A percentile compares a stretch with the other conserved stretches of the same genome.
These are phyloP conservation scores for Acanthurus tractus DNA, from an alignment of 2,797 vertebrate genomes.

Conservation along the genomic window DNA sequence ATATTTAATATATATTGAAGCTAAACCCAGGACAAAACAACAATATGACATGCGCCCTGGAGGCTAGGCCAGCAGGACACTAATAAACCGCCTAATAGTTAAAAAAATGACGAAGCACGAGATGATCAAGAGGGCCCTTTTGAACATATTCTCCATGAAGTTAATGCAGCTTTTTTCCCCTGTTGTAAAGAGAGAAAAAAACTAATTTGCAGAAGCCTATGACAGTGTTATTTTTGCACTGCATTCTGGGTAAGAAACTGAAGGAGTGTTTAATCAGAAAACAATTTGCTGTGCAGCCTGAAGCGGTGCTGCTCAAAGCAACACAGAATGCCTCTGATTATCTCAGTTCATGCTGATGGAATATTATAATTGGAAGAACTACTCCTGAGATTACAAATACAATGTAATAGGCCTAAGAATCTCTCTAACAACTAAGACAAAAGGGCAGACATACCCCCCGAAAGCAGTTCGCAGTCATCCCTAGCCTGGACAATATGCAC, in stretches of 20 bases:
- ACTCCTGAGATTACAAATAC: constrained; percentile 28
- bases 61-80: constrained; percentile 14
- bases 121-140: background rate
- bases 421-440: background rate
- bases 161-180: background rate
- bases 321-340: constrained; percentile 32
- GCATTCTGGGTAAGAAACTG: constrained; percentile 34
- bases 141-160: background rate
- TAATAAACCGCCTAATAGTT: background rate
- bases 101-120: constrained; percentile 6
- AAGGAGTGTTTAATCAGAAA: constrained; percentile 51
- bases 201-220: background rate
- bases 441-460: background rate
- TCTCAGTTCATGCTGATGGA: constrained; percentile 33
- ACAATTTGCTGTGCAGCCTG: constrained; percentile 42
- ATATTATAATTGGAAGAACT: constrained; percentile 43
- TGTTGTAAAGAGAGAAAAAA: background rate
- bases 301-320: constrained; percentile 37
- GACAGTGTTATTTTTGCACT: constrained; percentile 1
- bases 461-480: background rate
- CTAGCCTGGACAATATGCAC: background rate
- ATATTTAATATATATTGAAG: constrained; percentile 37
- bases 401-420: background rate
- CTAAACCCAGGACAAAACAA: constrained; percentile 2
- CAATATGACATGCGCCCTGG: background rate